Base-by-base conservation (phyloP, 2,888 invertebrate species). In the Rhingia rostrata region DNA sequence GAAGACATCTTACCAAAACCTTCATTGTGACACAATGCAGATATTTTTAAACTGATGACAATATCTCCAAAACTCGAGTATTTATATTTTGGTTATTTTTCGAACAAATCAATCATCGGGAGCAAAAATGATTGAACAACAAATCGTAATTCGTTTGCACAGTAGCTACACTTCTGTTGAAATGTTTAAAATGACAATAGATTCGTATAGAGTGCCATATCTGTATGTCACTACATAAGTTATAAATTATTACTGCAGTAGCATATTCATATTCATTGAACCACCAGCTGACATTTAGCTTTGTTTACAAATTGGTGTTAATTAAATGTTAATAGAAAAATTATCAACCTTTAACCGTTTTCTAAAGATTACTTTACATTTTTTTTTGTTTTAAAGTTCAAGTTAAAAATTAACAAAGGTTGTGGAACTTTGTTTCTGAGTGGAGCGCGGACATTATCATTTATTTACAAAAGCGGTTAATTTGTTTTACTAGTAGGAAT, bases 71-170 rank as follows among this genome's bases (percentile, higher is more conserved):
- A n/a, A 14, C 56, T 7, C 64, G 6, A 47, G 47, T 74, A 58
- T 74, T 49, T 56, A 74, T 74, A 64, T 41, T 47, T 63, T 63
- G 43, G 37, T 41, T 41, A 33, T 41, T 14, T 58, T 10, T 60
- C 41, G 6, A 14, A 37, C 14, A n/a, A 6, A 35, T 22, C 22
- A 22, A 22, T 22, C 22, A 22, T 22, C 22, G 22, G 22, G 22
- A 41, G 41, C 4, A 6, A 10, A 6, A 2, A 9, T 33, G 32
- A 53, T 43, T 14, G 32, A 41, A 33, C 32, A 56, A 35, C 14
- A 45, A 30, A 56, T 54, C 47, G 37, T 69, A 43, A 43, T 22
- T 22, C 1, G 22, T 22, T 2, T 22, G 22, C 22, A 22, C 22
- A 22, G 22, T 22, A 22, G 22, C 22, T 22, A 22, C 22, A 22